Evolutionary conservation across 2,113 vertebrate genomes (phyloP).

Genomic region (Cranoglanis bouderius): DNA sequence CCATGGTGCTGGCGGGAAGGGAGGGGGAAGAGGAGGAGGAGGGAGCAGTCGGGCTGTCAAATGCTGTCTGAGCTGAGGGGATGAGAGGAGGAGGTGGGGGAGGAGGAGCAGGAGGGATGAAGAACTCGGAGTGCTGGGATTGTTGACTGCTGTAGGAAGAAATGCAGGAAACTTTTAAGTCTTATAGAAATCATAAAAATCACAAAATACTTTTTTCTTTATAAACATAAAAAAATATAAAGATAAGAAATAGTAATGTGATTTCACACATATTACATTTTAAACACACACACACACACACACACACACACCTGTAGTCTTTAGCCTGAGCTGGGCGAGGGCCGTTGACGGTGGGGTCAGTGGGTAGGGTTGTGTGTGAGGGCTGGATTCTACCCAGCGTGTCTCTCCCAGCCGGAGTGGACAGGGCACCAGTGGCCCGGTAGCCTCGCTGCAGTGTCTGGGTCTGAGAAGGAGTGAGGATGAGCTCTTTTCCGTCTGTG

Average conservation of each 20-base stretch:
- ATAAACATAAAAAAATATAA: background rate
- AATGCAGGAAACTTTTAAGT: background rate
- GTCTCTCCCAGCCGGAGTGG: constrained; percentile 70
- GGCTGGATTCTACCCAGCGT: constrained; percentile 81
- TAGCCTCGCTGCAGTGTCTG: constrained; percentile 80
- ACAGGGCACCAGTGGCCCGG: constrained; percentile 58
- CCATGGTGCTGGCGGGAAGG: constrained; percentile 60
- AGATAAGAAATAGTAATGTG: background rate
- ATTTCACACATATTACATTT: constrained; percentile 37
- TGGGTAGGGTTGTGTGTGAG: constrained; percentile 68
- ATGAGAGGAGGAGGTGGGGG: constrained; percentile 84
- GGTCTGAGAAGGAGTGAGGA: constrained; percentile 69
- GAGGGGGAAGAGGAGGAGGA: constrained; percentile 54
- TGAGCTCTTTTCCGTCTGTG: constrained; percentile 71
- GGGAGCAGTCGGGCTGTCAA: constrained; percentile 76
- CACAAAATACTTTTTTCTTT: background rate
- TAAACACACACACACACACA: constrained; percentile 28
- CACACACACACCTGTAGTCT: constrained; percentile 78
- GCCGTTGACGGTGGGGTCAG: constrained; percentile 83
- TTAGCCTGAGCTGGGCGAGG: constrained; percentile 82
- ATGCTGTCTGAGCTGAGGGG: constrained; percentile 85
- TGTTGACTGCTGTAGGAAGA: constrained; percentile 71
- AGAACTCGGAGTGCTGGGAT: constrained; percentile 82
- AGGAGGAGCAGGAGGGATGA: constrained; percentile 82
- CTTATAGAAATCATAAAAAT: background rate